Conservation (phyloP, 1,140 invertebrate genomes). For the Solen grandis region DNA sequence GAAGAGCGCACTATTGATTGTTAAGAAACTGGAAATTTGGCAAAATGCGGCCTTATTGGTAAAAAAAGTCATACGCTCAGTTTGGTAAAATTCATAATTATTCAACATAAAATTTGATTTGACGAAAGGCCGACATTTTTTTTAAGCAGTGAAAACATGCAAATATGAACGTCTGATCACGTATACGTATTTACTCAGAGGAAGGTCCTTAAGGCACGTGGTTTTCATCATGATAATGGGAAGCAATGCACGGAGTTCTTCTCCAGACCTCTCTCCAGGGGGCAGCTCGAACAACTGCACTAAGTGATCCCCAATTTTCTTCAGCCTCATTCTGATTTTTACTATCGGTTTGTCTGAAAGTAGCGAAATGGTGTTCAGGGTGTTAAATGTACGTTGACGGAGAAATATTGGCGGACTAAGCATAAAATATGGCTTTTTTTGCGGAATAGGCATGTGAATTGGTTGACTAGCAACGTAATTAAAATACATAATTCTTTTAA, state of each 20-base stretch:
- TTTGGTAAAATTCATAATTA: not conserved
- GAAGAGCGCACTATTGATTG: too few relatives aligned
- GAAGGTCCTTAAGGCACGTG: not conserved
- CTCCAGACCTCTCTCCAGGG: constrained; percentile 27
- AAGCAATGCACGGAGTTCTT: constrained; percentile 11
- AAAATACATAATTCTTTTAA: too few relatives aligned
- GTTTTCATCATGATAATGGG: constrained; percentile 44
- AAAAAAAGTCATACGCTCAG: not conserved
- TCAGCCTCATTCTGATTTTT: constrained; percentile 37
- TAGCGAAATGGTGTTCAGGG: too few relatives aligned
- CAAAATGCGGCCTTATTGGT: not conserved
- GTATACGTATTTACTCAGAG: not conserved
- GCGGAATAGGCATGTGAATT: too few relatives aligned
- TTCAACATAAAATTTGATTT: not conserved
- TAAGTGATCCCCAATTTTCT: constrained; percentile 24
- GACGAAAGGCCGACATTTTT: not conserved
- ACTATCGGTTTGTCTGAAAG: too few relatives aligned
- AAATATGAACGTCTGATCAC: too few relatives aligned
- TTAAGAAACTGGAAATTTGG: too few relatives aligned
- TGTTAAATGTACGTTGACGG: too few relatives aligned
- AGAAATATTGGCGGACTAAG: too few relatives aligned
- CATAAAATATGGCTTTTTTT: too few relatives aligned
- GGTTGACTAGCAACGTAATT: too few relatives aligned
- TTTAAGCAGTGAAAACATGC: too few relatives aligned
- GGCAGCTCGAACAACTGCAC: constrained; percentile 28